Base-by-base conservation (phyloP, 2,888 invertebrate species). In the Neocrepidodera transversa region DNA sequence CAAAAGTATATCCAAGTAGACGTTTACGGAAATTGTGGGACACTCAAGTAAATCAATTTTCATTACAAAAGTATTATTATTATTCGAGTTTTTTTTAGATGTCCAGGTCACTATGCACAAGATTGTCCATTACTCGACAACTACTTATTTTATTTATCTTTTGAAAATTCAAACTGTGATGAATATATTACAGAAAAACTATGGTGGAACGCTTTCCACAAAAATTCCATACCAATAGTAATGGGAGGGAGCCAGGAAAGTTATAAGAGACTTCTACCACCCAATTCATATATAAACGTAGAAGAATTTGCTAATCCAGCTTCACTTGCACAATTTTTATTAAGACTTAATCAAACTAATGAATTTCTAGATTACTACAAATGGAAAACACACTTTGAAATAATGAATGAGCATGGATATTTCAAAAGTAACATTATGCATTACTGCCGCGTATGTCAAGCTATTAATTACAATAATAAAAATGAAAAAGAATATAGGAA, bases 181-280 rank as follows among this genome's bases (percentile, higher is more conserved):
- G 86, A 89, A 71, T 90, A 90, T 68, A 76, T 90, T 42, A 89
- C 89, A 0, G 90, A 90, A 71, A 90, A 90, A 73, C 72, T 84
- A 0, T 90, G 86, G 78, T 85, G 87, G 81, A 83, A 89, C 66
- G 87, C 85, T 0, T 88, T 84, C 67, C 70, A 77, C 1, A 88
- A 87, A 74, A 82, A 83, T 11, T 81, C 87, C 0, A 83, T 89
- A 23, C 89, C 89, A 0, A 77, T 89, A 2, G 85, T 89, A 35
- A 84, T 87, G 83, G 90, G 89, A 0, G 81, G 86, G 1, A 72
- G 81, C 1, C 73, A 65, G 32, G 58, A 53, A 43, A 75, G 81
- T 70, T 81, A 87, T 64, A 69, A 78, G 18, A 78, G 72, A 32
- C 70, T 88, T 6, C 73, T 89, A 23, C 89, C 89, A 0, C 86